Base-by-base conservation (phyloP, 2,797 vertebrate species). In the Vespertilio murinus region DNA sequence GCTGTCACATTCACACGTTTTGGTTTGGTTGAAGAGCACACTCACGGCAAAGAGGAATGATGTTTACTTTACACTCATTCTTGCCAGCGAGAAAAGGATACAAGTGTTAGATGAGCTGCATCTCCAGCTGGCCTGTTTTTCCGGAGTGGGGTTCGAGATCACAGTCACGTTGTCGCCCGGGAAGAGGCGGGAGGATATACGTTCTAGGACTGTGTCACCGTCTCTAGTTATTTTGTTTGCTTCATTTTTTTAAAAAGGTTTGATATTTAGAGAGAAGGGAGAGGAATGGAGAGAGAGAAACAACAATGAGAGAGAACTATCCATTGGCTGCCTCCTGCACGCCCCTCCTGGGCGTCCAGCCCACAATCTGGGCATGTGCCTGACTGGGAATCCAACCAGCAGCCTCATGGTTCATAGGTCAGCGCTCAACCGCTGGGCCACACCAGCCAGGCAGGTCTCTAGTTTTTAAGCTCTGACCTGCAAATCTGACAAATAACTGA, bases 401-500 rank as follows among this genome's bases (percentile, higher is more conserved):
- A 61, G 6, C 28, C 59, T 30, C 59, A 13, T 61, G 59, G 59
- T 30, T 61, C 59, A 61, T 30, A 61, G 28, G 59, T 61, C 59
- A 30, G 1, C 59, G 30, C 12, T 13, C 59, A 30, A 14, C 59
- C 59, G 30, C 59, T 6, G 59, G 30, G 59, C 59, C 59, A 61
- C 59, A 56, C 28, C 13, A 13, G 59, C 59, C 2, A 2, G 56
- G 59, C 59, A 75, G 40, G 28, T 30, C 56, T 92, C 2, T 16
- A 67, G 71, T 73, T 78, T 93, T 78, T 85, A 84, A 80, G 25
- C 33, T 65, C 54, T 49, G 69, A 88, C 17, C 25, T 2, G 33
- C 91, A 75, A 85, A 59, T 75, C 22, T 75, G 52, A 94, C 49
- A 93, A 75, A 33, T 71, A 75, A 49, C 20, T 77, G 61, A 87